Evolutionary conservation across 2,888 invertebrate species (phyloP), one percentile per base, ranked within the genome.

Genomic region (Calameuta filiformis): DNA sequence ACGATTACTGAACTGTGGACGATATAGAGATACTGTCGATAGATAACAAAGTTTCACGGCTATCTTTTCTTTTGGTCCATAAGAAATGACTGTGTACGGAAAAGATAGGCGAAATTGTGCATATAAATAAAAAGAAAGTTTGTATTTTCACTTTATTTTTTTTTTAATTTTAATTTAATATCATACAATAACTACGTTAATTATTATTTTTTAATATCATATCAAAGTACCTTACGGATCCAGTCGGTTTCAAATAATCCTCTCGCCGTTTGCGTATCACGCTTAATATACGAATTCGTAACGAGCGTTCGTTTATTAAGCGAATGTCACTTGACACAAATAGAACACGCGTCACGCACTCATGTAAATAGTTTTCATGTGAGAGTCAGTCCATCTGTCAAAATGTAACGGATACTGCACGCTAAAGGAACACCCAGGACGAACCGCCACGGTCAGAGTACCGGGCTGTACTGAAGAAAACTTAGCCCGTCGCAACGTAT

Each of bases 391-490:
- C 23, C 56, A 56, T 56, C 56, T 56, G 56, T 56, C 56, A 56
- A 56, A 56, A 56, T 71, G 31, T 33, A 33, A 30, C 1, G 4
- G 71, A 12, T 31, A 71, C 71, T 23, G 31, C 12, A 69, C 76
- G 79, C 23, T 77, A 35, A 73, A 69, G 40, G 35, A 73, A 40
- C 77, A 76, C 77, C 77, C 69, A 73, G 77, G 79, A 69, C 79
- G 83, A 81, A 83, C 87, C 84, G 82, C 81, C 87, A 83, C 88
- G 85, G 81, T 79, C 86, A 81, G 83, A 84, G 88, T 83, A 87
- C 85, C 84, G 85, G 87, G 86, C 86, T 84, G 80, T 81, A 90
- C 90, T 90, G 88, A 87, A 82, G 81, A 79, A 77, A 80, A 79
- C 75, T 75, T 12, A 12, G 33, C 12, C 12, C 71, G 33, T 12